phyloP scores from a whole-genome alignment of 2,888 invertebrate genomes.

The Aradus depressus region DNA sequence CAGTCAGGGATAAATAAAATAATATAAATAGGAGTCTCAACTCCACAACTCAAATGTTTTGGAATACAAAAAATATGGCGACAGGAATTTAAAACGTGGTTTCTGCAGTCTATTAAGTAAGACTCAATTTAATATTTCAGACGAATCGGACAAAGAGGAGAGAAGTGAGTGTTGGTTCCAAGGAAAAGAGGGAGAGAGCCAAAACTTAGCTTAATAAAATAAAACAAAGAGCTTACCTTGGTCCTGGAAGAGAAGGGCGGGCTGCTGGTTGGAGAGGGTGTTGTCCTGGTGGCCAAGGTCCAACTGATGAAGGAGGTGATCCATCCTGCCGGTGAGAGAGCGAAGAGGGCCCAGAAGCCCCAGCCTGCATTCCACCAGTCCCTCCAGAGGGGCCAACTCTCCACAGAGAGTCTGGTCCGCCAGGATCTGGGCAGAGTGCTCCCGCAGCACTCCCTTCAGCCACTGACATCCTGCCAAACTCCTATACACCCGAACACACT shows the following conservation, averaged over 20 bases:
- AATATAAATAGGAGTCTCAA: no score
- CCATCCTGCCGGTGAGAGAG: conserved; percentile 49
- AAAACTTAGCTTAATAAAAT: background rate
- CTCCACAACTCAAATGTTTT: no score
- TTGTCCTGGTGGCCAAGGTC: conserved; percentile 39
- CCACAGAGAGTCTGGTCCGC: conserved; percentile 49
- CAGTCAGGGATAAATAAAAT: no score
- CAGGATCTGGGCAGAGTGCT: conserved; percentile 50
- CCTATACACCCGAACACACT: no score
- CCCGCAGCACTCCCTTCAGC: conserved; percentile 46
- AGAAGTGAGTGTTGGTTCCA: no score
- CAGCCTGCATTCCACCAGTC: conserved; percentile 46
- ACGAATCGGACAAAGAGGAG: no score
- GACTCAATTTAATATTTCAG: no score
- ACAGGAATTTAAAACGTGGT: no score
- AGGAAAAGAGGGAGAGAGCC: background rate
- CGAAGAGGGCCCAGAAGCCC: conserved; percentile 43
- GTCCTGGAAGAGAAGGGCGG: conserved; percentile 46
- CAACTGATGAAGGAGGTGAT: conserved; percentile 47
- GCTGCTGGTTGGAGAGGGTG: conserved; percentile 34
- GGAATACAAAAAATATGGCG: no score
- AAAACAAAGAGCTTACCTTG: conserved; percentile 30
- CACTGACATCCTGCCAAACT: conserved; percentile 46
- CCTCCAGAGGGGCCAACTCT: conserved; percentile 45
- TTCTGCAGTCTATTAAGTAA: no score